Percentiles rank a stretch among this genome's conserved stretches.
phyloP scores from a whole-genome alignment of 2,888 invertebrate species.

The Leptarthrus brevirostris region DNA sequence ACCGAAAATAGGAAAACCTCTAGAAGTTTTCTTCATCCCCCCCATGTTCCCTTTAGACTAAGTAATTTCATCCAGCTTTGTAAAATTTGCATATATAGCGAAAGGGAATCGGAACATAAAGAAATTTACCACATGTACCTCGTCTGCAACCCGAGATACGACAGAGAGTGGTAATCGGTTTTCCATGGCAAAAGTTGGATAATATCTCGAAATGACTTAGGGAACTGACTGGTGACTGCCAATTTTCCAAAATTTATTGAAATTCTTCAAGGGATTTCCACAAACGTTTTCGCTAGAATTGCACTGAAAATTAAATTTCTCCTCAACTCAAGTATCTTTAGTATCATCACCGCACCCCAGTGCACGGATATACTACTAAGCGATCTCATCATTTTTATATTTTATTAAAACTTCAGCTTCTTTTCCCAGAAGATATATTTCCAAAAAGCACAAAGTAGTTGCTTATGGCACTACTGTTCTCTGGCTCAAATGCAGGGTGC shows the following conservation, averaged over 20 bases:
- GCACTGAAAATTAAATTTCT: neutral
- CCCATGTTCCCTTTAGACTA: too few species aligned
- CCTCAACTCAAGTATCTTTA: too few species aligned
- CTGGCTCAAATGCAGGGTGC: too few species aligned
- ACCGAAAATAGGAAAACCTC: too few species aligned
- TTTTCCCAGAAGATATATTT: too few species aligned
- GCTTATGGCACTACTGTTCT: too few species aligned
- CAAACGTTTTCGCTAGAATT: neutral
- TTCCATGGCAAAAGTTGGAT: neutral
- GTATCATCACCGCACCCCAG: too few species aligned
- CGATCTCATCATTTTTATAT: neutral
- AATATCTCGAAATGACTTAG: neutral
- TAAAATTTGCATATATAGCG: neutral
- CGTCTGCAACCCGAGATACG: neutral
- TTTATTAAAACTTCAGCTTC: too few species aligned
- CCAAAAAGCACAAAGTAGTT: too few species aligned
- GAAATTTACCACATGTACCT: neutral
- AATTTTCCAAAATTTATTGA: neutral
- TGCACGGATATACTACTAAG: too few species aligned
- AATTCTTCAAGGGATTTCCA: neutral
- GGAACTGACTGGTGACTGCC: neutral
- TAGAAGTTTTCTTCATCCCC: too few species aligned
- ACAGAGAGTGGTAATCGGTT: neutral
- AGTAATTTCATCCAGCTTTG: neutral
- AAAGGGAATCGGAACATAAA: neutral